Conservation (phyloP, 2,888 invertebrate species). For the Tachystola acroxantha region DNA sequence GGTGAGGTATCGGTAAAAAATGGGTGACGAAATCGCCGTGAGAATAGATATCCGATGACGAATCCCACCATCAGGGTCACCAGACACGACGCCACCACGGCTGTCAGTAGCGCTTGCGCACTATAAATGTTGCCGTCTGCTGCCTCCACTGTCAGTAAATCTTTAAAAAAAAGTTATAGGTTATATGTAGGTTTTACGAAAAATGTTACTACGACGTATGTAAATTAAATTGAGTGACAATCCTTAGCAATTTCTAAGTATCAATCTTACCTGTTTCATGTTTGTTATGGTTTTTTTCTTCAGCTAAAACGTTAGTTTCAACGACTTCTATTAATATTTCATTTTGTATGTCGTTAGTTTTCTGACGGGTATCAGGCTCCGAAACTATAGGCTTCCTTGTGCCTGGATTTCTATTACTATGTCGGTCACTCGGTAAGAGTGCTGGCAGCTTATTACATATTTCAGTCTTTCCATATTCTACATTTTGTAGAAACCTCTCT, state of each 20-base stretch:
- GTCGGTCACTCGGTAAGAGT: slow-evolving; percentile 56
- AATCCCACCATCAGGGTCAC: slow-evolving; percentile 90
- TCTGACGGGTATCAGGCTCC: slow-evolving; percentile 72
- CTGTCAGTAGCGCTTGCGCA: slow-evolving; percentile 88
- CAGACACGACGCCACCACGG: slow-evolving; percentile 88
- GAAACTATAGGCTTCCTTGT: slow-evolving; percentile 61
- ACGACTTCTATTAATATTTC: slow-evolving; percentile 82
- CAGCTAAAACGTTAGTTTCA: slow-evolving; percentile 79
- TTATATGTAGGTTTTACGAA: too few relatives aligned
- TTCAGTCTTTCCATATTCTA: slow-evolving; percentile 82
- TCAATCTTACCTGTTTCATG: slow-evolving; percentile 60
- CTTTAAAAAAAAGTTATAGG: too few relatives aligned
- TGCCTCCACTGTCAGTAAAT: slow-evolving; percentile 70
- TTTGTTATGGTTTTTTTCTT: slow-evolving; percentile 70
- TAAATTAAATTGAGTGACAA: too few relatives aligned
- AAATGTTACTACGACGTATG: too few relatives aligned
- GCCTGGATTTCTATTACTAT: slow-evolving; percentile 60
- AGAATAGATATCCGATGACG: slow-evolving; percentile 90
- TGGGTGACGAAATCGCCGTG: slow-evolving; percentile 85
- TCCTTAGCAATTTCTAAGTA: too few relatives aligned
- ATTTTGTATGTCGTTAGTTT: slow-evolving; percentile 79
- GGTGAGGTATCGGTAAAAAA: slow-evolving; percentile 85
- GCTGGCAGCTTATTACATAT: slow-evolving; percentile 72
- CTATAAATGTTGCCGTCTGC: slow-evolving; percentile 85
- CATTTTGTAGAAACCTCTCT: slow-evolving; percentile 84